Conservation (phyloP, 2,888 invertebrate species). For the Coenonympha arcania region DNA sequence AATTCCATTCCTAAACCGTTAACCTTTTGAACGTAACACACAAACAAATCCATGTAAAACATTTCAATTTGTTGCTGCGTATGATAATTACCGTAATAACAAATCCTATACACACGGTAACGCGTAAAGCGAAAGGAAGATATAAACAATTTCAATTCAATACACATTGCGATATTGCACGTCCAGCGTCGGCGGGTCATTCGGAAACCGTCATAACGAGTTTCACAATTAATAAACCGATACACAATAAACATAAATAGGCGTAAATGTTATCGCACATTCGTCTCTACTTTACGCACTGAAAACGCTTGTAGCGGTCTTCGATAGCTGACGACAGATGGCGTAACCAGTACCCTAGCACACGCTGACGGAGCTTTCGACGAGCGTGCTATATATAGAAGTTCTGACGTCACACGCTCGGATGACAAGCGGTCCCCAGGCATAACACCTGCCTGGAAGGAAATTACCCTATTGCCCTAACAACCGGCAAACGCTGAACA, state of each 20-base stretch:
- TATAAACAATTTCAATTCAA: conserved; percentile 13
- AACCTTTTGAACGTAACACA: background rate
- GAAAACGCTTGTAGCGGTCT: too few species aligned
- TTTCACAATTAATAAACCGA: conserved; percentile 34
- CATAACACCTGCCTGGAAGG: too few species aligned
- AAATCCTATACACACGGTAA: conserved; percentile 3
- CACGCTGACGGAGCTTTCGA: too few species aligned
- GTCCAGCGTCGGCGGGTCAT: conserved; percentile 3
- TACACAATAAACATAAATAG: conserved; percentile 35
- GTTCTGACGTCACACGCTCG: too few species aligned
- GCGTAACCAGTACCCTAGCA: too few species aligned
- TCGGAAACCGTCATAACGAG: conserved; percentile 9
- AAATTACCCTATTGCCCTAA: too few species aligned
- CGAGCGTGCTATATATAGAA: too few species aligned
- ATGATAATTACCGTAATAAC: conserved; percentile 8
- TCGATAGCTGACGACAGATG: too few species aligned
- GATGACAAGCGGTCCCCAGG: too few species aligned
- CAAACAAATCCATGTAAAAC: background rate
- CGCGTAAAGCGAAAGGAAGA: background rate
- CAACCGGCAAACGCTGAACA: too few species aligned
- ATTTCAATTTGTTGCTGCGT: background rate
- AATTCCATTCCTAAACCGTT: too few species aligned
- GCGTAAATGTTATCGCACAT: conserved; percentile 4
- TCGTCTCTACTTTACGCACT: background rate
- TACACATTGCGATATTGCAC: conserved; percentile 11